Conservation (phyloP, 2,888 invertebrate genomes). For the Parasteatoda lunata region DNA sequence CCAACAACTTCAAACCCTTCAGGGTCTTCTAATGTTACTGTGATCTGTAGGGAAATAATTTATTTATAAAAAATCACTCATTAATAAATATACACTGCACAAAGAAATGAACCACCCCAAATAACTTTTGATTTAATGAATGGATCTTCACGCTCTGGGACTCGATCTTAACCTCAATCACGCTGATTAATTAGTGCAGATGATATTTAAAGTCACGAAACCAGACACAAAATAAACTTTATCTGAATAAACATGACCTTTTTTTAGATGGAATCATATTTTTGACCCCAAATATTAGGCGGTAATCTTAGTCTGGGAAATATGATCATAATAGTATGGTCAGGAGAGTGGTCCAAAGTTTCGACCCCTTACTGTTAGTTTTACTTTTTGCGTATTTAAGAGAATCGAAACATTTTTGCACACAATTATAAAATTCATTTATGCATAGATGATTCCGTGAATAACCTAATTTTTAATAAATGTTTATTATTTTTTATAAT, state of each 20-base stretch:
- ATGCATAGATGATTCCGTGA: no score
- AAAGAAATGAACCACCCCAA: neutral
- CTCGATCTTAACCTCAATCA: no score
- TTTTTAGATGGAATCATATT: no score
- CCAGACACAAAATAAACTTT: no score
- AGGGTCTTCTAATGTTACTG: slow-evolving; percentile 30
- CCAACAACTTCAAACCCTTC: slow-evolving; percentile 36
- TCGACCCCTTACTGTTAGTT: neutral
- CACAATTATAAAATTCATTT: no score
- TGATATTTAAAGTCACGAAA: no score
- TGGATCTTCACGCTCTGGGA: no score
- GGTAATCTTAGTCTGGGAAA: neutral
- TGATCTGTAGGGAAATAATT: slow-evolving; percentile 11
- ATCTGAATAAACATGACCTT: no score
- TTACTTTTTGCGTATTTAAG: neutral
- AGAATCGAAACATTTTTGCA: neutral
- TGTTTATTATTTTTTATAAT: no score
- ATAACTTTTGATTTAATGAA: no score
- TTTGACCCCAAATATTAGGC: neutral
- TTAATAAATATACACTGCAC: neutral
- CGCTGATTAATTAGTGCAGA: no score
- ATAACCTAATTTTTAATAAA: no score
- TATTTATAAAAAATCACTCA: neutral
- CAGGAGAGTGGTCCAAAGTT: neutral
- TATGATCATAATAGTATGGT: neutral